Percentiles rank a stretch among this genome's conserved stretches.
Conservation (phyloP, 2,113 vertebrate genomes). For the Ginglymostoma cirratum region DNA sequence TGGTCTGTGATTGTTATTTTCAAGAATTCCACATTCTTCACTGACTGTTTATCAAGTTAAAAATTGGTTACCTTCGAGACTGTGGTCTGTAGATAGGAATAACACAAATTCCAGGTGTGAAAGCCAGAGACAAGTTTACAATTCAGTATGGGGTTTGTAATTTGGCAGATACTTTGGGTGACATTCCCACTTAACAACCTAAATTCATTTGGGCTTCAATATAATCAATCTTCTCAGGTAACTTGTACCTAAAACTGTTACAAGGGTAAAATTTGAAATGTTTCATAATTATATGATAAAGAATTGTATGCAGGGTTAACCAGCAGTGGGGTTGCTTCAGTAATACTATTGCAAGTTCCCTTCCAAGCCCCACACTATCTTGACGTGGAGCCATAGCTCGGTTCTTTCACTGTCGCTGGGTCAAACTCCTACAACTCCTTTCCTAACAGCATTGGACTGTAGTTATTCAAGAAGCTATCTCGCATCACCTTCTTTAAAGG, state of each 20-base stretch:
- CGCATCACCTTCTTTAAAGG: neutral
- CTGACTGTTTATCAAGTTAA: neutral
- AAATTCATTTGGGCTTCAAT: neutral
- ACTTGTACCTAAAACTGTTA: neutral
- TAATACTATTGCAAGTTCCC: neutral
- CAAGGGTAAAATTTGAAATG: neutral
- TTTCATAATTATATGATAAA: neutral
- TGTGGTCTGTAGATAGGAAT: neutral
- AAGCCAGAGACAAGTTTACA: neutral
- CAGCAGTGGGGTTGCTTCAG: neutral
- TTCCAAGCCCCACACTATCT: too few species aligned
- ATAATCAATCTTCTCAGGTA: neutral
- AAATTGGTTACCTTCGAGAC: neutral
- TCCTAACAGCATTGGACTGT: too few species aligned
- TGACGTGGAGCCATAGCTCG: too few species aligned
- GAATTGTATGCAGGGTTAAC: neutral
- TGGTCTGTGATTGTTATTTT: neutral
- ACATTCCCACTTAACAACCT: neutral
- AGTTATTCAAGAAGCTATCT: too few species aligned
- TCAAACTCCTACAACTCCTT: neutral
- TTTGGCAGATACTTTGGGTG: neutral
- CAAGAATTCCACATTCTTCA: neutral
- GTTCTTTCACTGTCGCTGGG: too few species aligned
- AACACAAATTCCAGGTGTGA: neutral
- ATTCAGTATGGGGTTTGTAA: neutral